Percentiles rank a stretch among this genome's conserved stretches.
Evolutionary conservation across 2,888 invertebrate genomes (phyloP).

Genomic region (Stenotaenia linearis): DNA sequence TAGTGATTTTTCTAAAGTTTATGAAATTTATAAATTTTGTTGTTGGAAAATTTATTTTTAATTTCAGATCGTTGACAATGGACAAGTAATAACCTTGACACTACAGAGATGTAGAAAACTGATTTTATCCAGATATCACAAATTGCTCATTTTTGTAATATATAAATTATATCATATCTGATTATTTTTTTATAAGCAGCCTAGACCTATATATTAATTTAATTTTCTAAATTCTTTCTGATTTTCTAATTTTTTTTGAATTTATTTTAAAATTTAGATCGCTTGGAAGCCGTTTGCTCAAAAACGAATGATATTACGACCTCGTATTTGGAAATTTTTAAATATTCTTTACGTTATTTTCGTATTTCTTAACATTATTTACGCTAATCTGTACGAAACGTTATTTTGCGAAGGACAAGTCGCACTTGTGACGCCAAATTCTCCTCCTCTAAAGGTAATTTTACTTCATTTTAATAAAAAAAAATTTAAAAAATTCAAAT

Average conservation of each 20-base stretch:
- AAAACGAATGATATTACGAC: conserved; percentile 39
- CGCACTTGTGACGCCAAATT: background rate
- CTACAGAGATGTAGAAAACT: background rate
- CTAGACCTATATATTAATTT: no score
- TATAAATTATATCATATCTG: background rate
- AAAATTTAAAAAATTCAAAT: no score
- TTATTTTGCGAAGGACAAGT: background rate
- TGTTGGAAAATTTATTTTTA: background rate
- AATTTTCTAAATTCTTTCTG: no score
- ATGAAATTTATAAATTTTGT: background rate
- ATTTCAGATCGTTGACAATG: background rate
- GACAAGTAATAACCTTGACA: background rate
- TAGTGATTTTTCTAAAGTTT: background rate
- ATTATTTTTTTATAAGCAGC: no score
- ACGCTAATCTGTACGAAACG: background rate
- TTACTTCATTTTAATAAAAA: no score
- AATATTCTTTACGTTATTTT: conserved; percentile 44
- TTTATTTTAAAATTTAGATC: conserved; percentile 41
- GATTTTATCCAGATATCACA: background rate
- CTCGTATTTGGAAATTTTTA: conserved; percentile 36
- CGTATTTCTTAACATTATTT: conserved; percentile 35
- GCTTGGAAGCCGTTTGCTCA: conserved; percentile 45
- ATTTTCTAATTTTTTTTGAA: background rate
- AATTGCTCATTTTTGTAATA: conserved; percentile 13
- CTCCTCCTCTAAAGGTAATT: background rate